Evolutionary conservation across 2,888 invertebrate genomes (phyloP), one percentile per base, ranked within the genome.

Genomic region (Camptogramma bilineatum): DNA sequence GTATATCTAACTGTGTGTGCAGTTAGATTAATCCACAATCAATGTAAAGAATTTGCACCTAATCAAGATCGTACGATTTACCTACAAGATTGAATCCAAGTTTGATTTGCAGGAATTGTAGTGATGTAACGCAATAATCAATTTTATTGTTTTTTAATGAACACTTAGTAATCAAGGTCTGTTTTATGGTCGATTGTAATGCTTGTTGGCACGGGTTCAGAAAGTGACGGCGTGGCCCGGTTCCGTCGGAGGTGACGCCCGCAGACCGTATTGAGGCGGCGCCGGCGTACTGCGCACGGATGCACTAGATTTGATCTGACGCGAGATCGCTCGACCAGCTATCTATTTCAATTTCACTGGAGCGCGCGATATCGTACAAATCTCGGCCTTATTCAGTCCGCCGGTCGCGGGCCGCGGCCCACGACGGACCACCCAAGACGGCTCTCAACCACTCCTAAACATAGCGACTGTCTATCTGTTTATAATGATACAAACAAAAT

Each of bases 271-370:
- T 86, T 21, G 34, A 39, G 24, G 59, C 81, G 44, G 59, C 52
- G 59, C 52, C 2, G 57, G 63, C 64, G 31, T 18, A 62, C 28
- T 54, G 66, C 87, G 87, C 83, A 82, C 83, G 85, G 84, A 79
- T 83, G 88, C 87, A 84, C 89, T 86, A 87, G 88, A 90, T 88
- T 76, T 75, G 87, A 91, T 86, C 82, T 83, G 90, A 89, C 88
- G 80, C 84, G 77, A 81, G 88, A 90, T 90, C 69, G 73, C 63
- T 70, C 71, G 75, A 72, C 81, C 86, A 84, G 83, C 88, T 87
- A 88, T 91, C 90, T 89, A 89, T 90, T 91, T 87, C 85, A 87
- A 85, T 88, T 87, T 86, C 85, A 86, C 82, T 85, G 82, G 83
- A 90, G 85, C 90, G 86, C 80, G 81, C 80, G 81, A 85, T 88